phyloP scores from a whole-genome alignment of 2,888 invertebrate genomes.

The Macrophya alboannulata region DNA sequence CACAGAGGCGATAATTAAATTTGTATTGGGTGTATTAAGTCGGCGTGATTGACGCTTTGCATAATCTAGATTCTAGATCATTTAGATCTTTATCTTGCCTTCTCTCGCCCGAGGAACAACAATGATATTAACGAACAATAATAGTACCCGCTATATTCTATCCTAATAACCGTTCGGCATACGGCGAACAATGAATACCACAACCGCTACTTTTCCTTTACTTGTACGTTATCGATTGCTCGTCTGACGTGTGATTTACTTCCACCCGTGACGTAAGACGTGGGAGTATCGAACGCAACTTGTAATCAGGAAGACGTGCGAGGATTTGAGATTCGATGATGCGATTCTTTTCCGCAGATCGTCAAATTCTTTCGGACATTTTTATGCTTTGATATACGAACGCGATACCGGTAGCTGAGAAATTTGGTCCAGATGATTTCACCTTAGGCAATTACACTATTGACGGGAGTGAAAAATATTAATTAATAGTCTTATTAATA shows the following conservation, averaged over 20 bases:
- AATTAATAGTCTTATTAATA: slow-evolving; percentile 53
- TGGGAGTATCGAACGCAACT: neutral
- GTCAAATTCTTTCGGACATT: neutral
- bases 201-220: slow-evolving; percentile 5
- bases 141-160: slow-evolving; percentile 21
- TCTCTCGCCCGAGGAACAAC: slow-evolving; percentile 9
- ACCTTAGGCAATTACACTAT: slow-evolving; percentile 32
- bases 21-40: slow-evolving; percentile 16
- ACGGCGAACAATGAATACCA: neutral
- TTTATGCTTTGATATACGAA: neutral
- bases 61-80: slow-evolving; percentile 28
- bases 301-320: neutral
- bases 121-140: slow-evolving; percentile 9
- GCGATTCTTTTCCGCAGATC: neutral
- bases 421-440: slow-evolving; percentile 19
- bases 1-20: slow-evolving; percentile 28
- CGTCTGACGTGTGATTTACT: slow-evolving; percentile 13
- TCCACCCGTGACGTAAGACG: neutral
- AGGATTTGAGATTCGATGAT: neutral
- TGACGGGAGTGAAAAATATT: slow-evolving; percentile 41
- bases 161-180: neutral
- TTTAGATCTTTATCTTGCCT: slow-evolving; percentile 4
- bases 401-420: slow-evolving; percentile 23
- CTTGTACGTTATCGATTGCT: neutral
- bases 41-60: slow-evolving; percentile 26